A percentile compares a stretch with the other conserved stretches of the same genome.
phyloP scores from a whole-genome alignment of 2,113 vertebrate genomes.

The Actenoides lindsayi region DNA sequence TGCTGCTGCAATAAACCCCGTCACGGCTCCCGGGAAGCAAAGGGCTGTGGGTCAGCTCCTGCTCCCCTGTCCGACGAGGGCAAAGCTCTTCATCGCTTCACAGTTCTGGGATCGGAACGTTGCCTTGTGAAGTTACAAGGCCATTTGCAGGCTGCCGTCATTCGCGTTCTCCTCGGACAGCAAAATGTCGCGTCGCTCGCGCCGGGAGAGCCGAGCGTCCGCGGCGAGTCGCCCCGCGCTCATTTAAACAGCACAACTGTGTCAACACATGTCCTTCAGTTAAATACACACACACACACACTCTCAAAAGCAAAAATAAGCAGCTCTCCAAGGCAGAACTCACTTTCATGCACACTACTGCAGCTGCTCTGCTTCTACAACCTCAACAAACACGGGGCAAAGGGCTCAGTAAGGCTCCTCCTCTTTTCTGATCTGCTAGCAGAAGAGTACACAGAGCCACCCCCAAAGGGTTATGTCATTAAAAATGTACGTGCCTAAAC shows the following conservation, averaged over 20 bases:
- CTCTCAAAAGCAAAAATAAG: background rate
- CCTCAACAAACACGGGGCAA: background rate
- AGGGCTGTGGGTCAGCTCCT: background rate
- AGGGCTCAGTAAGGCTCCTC: background rate
- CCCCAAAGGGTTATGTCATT: background rate
- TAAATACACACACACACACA: background rate
- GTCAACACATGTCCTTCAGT: background rate
- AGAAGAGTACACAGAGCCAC: background rate
- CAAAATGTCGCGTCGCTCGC: background rate
- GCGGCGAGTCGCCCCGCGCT: constrained; percentile 16
- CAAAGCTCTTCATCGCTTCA: background rate
- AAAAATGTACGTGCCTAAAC: background rate
- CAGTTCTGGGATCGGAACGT: background rate
- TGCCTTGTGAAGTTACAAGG: background rate
- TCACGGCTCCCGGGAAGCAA: rapidly evolving
- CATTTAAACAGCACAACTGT: constrained; percentile 4
- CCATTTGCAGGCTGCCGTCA: background rate
- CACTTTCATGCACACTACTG: background rate
- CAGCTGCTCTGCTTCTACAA: background rate
- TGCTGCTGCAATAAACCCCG: background rate
- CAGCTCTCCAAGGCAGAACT: background rate
- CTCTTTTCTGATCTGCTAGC: background rate
- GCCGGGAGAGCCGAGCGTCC: background rate
- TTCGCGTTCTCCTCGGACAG: constrained; percentile 39
- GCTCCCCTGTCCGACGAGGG: background rate